A percentile compares a stretch with the other conserved stretches of the same genome.
Conservation (phyloP, 2,888 invertebrate genomes). For the Tipula lateralis region DNA sequence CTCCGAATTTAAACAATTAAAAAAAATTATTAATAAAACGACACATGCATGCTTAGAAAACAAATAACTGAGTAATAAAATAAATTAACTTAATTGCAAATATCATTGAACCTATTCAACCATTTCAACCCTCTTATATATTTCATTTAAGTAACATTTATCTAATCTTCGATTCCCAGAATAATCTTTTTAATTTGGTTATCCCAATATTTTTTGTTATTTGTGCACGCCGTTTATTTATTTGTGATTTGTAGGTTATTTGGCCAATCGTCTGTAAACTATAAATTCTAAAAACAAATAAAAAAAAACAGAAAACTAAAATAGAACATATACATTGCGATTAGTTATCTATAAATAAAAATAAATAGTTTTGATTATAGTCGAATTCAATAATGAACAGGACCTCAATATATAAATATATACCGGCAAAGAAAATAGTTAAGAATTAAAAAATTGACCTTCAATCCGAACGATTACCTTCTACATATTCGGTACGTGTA, state of each 20-base stretch:
- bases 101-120: too few species aligned
- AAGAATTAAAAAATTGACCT: background rate
- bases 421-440: background rate
- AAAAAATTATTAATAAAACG: too few species aligned
- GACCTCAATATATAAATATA: background rate
- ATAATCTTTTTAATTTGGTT: background rate
- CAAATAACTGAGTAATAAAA: too few species aligned
- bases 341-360: background rate
- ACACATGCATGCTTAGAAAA: too few species aligned
- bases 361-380: background rate
- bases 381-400: background rate
- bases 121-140: background rate
- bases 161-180: background rate
- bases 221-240: background rate
- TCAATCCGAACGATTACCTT: background rate
- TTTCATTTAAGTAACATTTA: background rate
- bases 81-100: too few species aligned
- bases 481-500: background rate
- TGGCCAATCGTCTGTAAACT: slow-evolving; percentile 3
- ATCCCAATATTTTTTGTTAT: background rate
- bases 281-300: background rate
- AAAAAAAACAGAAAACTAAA: background rate
- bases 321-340: background rate
- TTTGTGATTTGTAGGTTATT: slow-evolving; percentile 28
- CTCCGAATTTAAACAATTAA: too few species aligned